These are phyloP conservation scores for Meriones unguiculatus DNA, from an alignment of 2,113 vertebrate genomes.

Conservation along the genomic window DNA sequence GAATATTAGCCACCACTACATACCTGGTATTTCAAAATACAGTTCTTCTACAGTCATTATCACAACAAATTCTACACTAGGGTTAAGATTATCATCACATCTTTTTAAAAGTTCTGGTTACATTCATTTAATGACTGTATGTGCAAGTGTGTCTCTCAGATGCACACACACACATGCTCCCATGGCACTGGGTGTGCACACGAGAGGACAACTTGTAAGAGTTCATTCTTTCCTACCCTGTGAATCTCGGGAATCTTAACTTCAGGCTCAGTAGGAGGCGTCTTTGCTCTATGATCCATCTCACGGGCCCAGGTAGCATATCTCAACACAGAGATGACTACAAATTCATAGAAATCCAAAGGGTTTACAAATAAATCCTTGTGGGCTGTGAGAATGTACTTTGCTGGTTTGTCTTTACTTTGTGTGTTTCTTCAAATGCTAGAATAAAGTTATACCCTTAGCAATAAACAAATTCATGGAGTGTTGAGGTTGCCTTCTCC, in stretches of 20 bases:
- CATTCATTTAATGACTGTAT: not conserved
- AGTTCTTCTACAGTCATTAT: not conserved
- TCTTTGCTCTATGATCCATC: no score
- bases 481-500: no score
- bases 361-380: conserved; percentile 8
- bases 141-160: not conserved
- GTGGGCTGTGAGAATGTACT: not conserved
- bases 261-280: not conserved
- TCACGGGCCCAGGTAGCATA: not conserved
- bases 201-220: not conserved
- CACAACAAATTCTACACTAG: not conserved
- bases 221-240: not conserved
- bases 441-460: conserved; percentile 10
- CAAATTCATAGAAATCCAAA: not conserved
- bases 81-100: not conserved
- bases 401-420: not conserved
- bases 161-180: not conserved
- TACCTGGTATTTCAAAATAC: not conserved
- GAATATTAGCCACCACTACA: not conserved
- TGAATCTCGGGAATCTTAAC: not conserved
- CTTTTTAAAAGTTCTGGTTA: not conserved
- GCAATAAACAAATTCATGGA: not conserved
- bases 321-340: not conserved
- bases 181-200: not conserved
- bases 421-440: not conserved